Base-by-base conservation (phyloP, 2,113 vertebrate genomes). In the Chamaea fasciata region DNA sequence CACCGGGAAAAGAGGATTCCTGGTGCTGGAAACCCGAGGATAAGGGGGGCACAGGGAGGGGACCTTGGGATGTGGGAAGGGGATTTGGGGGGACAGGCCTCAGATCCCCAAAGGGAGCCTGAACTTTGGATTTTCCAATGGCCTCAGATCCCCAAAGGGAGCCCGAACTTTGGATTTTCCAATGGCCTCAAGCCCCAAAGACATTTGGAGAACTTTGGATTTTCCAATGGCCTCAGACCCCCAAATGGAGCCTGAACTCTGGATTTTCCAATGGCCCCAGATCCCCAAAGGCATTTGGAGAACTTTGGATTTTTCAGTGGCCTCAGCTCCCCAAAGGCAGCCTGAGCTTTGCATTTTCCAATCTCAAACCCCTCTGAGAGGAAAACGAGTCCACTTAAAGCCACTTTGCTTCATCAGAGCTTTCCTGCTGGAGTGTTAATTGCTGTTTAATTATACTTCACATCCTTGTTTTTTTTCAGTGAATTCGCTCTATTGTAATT, bases 1-100 rank as follows among this genome's bases (percentile, higher is more conserved):
- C 56, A 46, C 22, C 11, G 26, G n/a, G 57, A 4, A 8, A 39
- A 31, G 28, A n/a, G 42, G 2, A 64, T 64, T 79, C 23, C 62
- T 49, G 52, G 19, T 18, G 74, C 64, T 52, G 44, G 33, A 6
- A 15, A 12, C 1, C 13, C 44, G 35, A 7, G 81, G 55, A 3
- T 15, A 8, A 2, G 1, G 11, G 4, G 52, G 56, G 2, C 15
- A 10, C 2, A 0, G 35, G 16, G 39, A 49, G 44, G 4, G 14
- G 23, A 33, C 6, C 44, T 11, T 0, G 2, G 55, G 26, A 9
- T 53, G 49, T 4, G 6, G 10, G 50, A 5, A 5, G 46, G 6
- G 6, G 9, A 1, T 31, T 10, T 13, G 18, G 52, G 79, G 59
- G 47, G 13, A 20, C 30, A 30, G 22, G 39, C 50, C n/a, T 11